These are phyloP conservation scores for Deilephila porcellus DNA, from an alignment of 2,888 invertebrate species.

Conservation along the genomic window DNA sequence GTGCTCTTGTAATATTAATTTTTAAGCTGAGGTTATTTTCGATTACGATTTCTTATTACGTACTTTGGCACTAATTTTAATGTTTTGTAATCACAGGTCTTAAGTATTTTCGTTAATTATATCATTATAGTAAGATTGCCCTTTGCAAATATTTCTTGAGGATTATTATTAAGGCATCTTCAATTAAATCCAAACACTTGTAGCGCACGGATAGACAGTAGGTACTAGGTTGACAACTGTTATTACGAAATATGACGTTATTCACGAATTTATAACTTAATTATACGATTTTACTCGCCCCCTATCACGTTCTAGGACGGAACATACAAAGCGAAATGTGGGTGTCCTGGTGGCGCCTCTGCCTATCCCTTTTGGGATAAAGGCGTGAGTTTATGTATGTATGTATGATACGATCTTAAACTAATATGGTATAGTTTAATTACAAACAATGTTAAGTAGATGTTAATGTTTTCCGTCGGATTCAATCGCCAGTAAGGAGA, in stretches of 20 bases:
- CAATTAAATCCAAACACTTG: not conserved
- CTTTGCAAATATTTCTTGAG: not conserved
- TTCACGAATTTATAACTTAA: too few species aligned
- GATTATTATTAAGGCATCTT: not conserved
- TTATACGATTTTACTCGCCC: too few species aligned
- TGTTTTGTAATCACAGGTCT: constrained; percentile 1
- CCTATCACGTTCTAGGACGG: too few species aligned
- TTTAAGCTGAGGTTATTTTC: not conserved
- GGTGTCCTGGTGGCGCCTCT: too few species aligned
- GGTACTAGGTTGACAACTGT: too few species aligned
- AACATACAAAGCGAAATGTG: too few species aligned
- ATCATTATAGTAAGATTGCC: not conserved
- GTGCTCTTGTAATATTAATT: not conserved
- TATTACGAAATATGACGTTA: too few species aligned
- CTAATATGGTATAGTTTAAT: too few species aligned
- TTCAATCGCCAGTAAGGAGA: constrained; percentile 34
- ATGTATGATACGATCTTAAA: not conserved
- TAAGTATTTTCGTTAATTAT: not conserved
- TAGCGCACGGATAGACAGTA: too few species aligned
- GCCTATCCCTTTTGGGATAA: too few species aligned
- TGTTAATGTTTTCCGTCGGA: not conserved
- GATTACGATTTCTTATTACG: not conserved
- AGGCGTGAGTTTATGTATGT: too few species aligned
- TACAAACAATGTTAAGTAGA: too few species aligned
- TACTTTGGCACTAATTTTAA: not conserved